phyloP scores from a whole-genome alignment of 2,888 invertebrate species.

The Trimorus sp. region DNA sequence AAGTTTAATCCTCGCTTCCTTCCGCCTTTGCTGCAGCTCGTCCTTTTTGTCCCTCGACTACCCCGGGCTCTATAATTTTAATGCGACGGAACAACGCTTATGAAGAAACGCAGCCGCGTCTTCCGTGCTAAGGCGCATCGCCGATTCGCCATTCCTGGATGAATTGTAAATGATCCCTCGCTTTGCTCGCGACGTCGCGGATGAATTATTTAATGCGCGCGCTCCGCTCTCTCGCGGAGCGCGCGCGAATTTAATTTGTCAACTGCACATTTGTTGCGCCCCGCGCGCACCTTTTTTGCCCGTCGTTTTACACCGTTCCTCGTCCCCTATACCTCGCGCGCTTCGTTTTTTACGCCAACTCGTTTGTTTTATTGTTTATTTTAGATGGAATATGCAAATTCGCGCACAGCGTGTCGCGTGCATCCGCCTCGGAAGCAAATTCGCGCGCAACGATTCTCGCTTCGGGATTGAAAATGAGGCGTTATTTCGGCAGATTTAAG shows the following conservation, averaged over 20 bases:
- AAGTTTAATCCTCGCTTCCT: conserved; percentile 10
- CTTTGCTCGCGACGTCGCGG: conserved; percentile 48
- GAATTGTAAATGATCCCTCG: conserved; percentile 57
- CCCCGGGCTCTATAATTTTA: conserved; percentile 30
- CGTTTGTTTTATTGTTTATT: no score
- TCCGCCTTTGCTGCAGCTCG: background rate
- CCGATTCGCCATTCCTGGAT: conserved; percentile 50
- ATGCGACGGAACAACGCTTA: conserved; percentile 40
- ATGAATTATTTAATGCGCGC: conserved; percentile 62
- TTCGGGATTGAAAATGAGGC: no score
- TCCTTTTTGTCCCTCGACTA: background rate
- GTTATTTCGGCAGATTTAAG: no score
- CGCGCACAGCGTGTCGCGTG: no score
- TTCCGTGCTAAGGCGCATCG: conserved; percentile 36
- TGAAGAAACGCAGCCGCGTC: conserved; percentile 27
- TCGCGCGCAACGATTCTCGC: no score
- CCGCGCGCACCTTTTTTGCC: background rate
- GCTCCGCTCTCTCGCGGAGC: conserved; percentile 28
- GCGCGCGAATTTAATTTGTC: conserved; percentile 58
- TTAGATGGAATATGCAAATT: no score
- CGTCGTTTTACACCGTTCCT: background rate
- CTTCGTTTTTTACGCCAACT: background rate
- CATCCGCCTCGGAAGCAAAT: no score
- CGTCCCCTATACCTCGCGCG: background rate
- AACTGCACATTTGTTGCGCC: conserved; percentile 50